Conservation (phyloP, 92 coral and sea anemone species). For the Plumapathes pennacea region DNA sequence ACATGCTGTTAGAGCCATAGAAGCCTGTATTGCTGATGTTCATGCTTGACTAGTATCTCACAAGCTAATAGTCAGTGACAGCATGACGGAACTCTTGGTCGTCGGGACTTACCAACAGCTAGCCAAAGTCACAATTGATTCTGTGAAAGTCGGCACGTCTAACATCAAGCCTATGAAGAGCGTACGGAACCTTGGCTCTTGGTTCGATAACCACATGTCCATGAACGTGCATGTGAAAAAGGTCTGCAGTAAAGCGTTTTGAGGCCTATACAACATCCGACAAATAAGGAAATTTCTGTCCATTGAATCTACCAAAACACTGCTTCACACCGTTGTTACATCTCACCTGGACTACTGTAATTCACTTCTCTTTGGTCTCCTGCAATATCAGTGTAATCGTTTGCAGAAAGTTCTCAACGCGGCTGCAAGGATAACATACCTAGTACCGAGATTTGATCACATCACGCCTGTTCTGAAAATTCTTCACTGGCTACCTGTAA, state of each 20-base stretch:
- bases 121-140: constrained; percentile 11
- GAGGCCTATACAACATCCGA: constrained; percentile 38
- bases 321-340: constrained; percentile 55
- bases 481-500: constrained; percentile 53
- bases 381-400: constrained; percentile 19
- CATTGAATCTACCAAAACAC: constrained; percentile 21
- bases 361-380: constrained; percentile 30
- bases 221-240: constrained; percentile 47
- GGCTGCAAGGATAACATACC: constrained; percentile 35
- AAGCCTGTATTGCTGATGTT: constrained; percentile 22
- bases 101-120: constrained; percentile 38
- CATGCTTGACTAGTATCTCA: constrained; percentile 18
- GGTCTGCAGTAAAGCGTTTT: constrained; percentile 47
- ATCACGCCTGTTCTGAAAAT: constrained; percentile 46
- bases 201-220: constrained; percentile 39
- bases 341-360: constrained; percentile 49
- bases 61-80: constrained; percentile 29
- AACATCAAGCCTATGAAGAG: constrained; percentile 16
- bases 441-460: constrained; percentile 36
- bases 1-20: constrained; percentile 22
- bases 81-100: constrained; percentile 39
- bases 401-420: constrained; percentile 39
- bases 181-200: constrained; percentile 44
- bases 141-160: constrained; percentile 22
- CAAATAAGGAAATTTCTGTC: constrained; percentile 53